phyloP scores from a whole-genome alignment of 2,797 vertebrate genomes.

The Enteromius unitaeniatus region DNA sequence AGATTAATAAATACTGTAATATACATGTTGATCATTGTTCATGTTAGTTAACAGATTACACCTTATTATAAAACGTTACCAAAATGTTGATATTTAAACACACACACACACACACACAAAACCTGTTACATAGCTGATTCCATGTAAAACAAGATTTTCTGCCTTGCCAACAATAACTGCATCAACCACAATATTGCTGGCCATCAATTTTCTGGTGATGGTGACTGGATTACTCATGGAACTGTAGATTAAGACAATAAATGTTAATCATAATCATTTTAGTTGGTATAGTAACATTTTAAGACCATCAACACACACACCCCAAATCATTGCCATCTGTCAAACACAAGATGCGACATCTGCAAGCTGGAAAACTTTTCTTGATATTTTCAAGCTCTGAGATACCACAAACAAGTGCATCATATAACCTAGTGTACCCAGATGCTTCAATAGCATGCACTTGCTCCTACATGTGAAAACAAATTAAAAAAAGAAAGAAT shows the following conservation, averaged over 20 bases:
- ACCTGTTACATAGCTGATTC: conserved; percentile 70
- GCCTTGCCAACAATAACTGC: conserved; percentile 69
- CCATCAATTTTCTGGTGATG: conserved; percentile 62
- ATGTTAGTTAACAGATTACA: too few species aligned
- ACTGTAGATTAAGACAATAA: background rate
- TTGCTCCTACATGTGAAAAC: background rate
- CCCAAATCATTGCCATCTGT: conserved; percentile 45
- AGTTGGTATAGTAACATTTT: background rate
- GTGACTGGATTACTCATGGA: conserved; percentile 57
- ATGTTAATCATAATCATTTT: background rate
- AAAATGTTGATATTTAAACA: background rate
- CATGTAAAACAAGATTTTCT: conserved; percentile 67
- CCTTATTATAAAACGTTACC: too few species aligned
- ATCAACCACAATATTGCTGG: conserved; percentile 66
- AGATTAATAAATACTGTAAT: too few species aligned
- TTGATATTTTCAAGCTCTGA: conserved; percentile 65
- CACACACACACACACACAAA: background rate
- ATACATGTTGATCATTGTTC: too few species aligned
- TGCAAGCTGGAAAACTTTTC: conserved; percentile 66
- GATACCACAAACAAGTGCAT: conserved; percentile 44
- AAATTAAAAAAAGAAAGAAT: background rate
- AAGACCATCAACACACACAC: background rate
- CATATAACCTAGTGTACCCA: conserved; percentile 66
- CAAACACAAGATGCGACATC: conserved; percentile 70
- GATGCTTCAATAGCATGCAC: conserved; percentile 39